A percentile compares a stretch with the other conserved stretches of the same genome.
These are phyloP conservation scores for Cercopithecus neglectus DNA, from an alignment of 2,797 vertebrate species.

Conservation along the genomic window DNA sequence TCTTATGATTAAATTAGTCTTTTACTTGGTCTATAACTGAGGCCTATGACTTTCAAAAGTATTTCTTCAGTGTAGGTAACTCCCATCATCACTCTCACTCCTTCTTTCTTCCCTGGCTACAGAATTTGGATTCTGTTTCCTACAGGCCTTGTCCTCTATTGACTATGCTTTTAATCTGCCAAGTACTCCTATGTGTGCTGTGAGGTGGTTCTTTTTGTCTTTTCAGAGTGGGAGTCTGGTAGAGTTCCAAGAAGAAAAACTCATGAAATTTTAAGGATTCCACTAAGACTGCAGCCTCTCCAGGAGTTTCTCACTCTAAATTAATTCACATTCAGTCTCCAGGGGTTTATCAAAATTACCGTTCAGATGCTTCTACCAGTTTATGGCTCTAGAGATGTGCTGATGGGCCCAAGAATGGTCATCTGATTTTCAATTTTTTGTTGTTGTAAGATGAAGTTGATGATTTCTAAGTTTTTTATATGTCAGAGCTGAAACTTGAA, in stretches of 20 bases:
- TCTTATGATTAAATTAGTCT: not conserved
- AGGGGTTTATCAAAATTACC: not conserved
- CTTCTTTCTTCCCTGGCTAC: not conserved
- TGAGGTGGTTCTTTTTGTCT: not conserved
- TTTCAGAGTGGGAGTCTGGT: not conserved
- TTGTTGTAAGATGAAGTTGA: not conserved
- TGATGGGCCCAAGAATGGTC: not conserved
- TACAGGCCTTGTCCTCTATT: not conserved
- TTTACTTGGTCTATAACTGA: not conserved
- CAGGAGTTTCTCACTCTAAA: not conserved
- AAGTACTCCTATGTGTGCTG: not conserved
- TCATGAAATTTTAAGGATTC: not conserved
- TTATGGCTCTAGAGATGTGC: not conserved
- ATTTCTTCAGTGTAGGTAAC: not conserved
- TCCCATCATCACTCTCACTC: too few relatives aligned
- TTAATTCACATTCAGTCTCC: not conserved
- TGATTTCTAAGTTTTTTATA: not conserved
- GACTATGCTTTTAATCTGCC: not conserved
- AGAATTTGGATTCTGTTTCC: not conserved
- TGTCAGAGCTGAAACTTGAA: not conserved
- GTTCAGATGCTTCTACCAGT: not conserved
- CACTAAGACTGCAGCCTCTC: not conserved
- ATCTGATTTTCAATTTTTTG: not conserved
- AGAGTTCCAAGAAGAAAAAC: not conserved
- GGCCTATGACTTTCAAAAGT: not conserved